Base-by-base conservation (phyloP, 2,113 vertebrate species). In the Anguilla japonica region DNA sequence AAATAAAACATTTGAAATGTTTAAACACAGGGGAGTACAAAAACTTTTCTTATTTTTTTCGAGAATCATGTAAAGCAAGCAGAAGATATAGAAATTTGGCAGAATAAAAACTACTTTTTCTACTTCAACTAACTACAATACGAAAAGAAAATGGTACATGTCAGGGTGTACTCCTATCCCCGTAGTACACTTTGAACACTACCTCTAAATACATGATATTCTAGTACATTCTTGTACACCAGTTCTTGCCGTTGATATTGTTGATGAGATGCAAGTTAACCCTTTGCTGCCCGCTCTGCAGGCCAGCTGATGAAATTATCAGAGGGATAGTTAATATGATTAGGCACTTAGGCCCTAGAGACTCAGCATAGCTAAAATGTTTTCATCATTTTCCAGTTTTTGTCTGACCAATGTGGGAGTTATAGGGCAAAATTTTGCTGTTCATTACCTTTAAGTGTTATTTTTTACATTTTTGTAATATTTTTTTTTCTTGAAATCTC, bases 221-320 rank as follows among this genome's bases (percentile, higher is more conserved):
- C 92, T 92, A 93, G 88, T 91, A 94, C 93, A 94, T 93, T 95
- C 92, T 93, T 90, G 87, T 91, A 90, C 89, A 93, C 92, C 93
- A 90, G 87, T 82, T 89, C 89, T 89, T 92, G 90, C 92, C 91
- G 90, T 90, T 86, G 91, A 90, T 91, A 90, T 84, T 89, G 81
- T 86, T 92, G 86, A 92, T 92, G 86, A 92, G 89, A 92, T 86
- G 91, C 88, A 91, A 85, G 89, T 92, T 89, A 91, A 89, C 91
- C 91, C 89, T 90, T 89, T 40, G 91, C 92, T 91, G 93, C 96
- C 96, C 94, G 96, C 94, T 95, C 96, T 91, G 93, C 96, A 95
- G 95, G 96, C 81, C 91, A 91, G 92, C 89, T 46, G 43, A 67
- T 79, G 43, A 43, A 87, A 86, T 84, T 83, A 79, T 82, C 22